phyloP scores from a whole-genome alignment of 2,888 invertebrate genomes.

The Dryadula phaetusa region DNA sequence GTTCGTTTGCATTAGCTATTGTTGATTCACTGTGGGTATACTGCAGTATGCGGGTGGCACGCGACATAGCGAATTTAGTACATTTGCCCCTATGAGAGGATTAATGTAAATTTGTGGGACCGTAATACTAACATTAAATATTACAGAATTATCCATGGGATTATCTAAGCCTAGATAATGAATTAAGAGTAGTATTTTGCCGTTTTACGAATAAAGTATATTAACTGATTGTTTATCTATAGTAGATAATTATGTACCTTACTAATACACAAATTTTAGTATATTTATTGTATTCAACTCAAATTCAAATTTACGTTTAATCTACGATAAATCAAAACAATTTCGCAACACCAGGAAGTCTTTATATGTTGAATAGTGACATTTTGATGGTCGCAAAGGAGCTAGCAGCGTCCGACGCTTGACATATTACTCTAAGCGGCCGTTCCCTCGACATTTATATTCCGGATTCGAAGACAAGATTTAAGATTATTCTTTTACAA shows the following conservation, averaged over 20 bases:
- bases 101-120: conserved; percentile 40
- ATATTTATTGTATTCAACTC: background rate
- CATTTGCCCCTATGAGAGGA: conserved; percentile 44
- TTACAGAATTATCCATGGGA: conserved; percentile 31
- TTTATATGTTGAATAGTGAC: conserved; percentile 24
- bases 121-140: conserved; percentile 36
- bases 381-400: conserved; percentile 36
- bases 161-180: conserved; percentile 27
- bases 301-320: background rate
- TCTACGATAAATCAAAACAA: conserved; percentile 24
- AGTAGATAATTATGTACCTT: no score
- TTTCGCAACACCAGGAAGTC: conserved; percentile 5
- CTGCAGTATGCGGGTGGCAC: conserved; percentile 64
- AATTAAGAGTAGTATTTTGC: conserved; percentile 22
- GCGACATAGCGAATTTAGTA: conserved; percentile 50
- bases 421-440: conserved; percentile 76
- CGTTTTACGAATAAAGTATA: background rate
- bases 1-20: conserved; percentile 29
- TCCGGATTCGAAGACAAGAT: conserved; percentile 65
- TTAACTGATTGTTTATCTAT: background rate
- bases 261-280: no score
- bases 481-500: conserved; percentile 80
- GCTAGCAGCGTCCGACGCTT: conserved; percentile 49
- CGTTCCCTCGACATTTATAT: conserved; percentile 71
- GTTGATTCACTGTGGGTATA: conserved; percentile 30